These are phyloP conservation scores for Pampusana beccarii DNA, from an alignment of 2,113 vertebrate genomes.

Conservation along the genomic window DNA sequence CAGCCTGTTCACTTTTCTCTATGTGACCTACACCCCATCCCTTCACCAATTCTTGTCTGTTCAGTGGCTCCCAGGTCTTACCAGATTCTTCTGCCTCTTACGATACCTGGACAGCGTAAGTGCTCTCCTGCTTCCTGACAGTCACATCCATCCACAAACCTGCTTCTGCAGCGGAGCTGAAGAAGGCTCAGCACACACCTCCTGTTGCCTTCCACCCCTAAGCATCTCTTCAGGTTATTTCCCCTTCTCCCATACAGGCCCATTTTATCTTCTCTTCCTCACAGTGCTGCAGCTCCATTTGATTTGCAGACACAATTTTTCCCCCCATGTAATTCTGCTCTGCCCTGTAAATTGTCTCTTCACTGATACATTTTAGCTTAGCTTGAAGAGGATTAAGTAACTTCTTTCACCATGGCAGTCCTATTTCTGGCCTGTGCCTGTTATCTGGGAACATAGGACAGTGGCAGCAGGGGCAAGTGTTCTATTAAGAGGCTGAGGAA, in stretches of 20 bases:
- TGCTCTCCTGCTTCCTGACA: neutral
- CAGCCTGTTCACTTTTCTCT: neutral
- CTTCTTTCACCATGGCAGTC: slow-evolving; percentile 39
- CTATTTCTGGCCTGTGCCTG: slow-evolving; percentile 58
- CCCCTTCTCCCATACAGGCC: neutral
- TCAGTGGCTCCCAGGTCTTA: neutral
- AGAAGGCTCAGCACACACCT: neutral
- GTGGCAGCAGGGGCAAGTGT: neutral
- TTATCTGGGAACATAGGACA: slow-evolving; percentile 62
- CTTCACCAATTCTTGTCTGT: neutral
- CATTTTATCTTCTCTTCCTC: neutral
- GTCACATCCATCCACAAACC: neutral
- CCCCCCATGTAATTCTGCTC: neutral
- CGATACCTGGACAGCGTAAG: neutral
- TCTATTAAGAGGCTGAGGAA: slow-evolving; percentile 15
- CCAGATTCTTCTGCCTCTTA: neutral
- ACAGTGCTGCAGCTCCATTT: neutral
- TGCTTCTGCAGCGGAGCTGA: neutral
- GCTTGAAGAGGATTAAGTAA: slow-evolving; percentile 58
- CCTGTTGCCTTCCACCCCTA: neutral
- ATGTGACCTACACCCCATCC: neutral
- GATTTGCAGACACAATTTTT: slow-evolving; percentile 48
- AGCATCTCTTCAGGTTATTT: neutral
- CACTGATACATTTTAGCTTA: slow-evolving; percentile 35
- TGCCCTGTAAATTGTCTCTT: slow-evolving; percentile 42